phyloP scores from a whole-genome alignment of 2,113 vertebrate genomes.

The Ctenodactylus gundi region DNA sequence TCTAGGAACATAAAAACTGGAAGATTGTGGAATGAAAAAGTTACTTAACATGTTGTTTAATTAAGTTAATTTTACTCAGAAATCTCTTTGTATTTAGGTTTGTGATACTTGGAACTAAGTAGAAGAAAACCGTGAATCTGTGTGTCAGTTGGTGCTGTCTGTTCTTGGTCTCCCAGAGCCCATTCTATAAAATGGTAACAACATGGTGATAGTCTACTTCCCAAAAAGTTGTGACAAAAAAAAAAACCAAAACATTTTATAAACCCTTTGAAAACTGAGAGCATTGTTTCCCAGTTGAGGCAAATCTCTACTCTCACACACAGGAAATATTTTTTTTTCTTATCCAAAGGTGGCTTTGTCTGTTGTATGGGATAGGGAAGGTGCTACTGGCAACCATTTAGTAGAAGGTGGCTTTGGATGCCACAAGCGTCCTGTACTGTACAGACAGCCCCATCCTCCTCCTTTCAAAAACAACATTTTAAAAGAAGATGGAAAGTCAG shows the following conservation, averaged over 20 bases:
- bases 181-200: not conserved
- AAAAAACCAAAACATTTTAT: not conserved
- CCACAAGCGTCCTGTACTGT: not conserved
- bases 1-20: not conserved
- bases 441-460: fast-evolving
- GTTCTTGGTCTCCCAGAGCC: not conserved
- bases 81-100: not conserved
- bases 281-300: not conserved
- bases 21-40: not conserved
- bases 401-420: not conserved
- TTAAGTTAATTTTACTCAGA: not conserved
- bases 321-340: not conserved
- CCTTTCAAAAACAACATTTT: fast-evolving
- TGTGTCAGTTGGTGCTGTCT: not conserved
- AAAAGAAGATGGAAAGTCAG: too few species aligned
- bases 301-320: too few species aligned
- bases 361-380: not conserved
- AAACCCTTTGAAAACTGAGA: not conserved
- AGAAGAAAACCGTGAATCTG: not conserved
- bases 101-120: not conserved
- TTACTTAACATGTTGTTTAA: not conserved
- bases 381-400: not conserved
- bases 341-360: not conserved
- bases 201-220: too few species aligned
- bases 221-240: not conserved